Percentiles rank a stretch among this genome's conserved stretches.
phyloP scores from a whole-genome alignment of 2,113 vertebrate genomes.

The Rhodinocichla rosea region DNA sequence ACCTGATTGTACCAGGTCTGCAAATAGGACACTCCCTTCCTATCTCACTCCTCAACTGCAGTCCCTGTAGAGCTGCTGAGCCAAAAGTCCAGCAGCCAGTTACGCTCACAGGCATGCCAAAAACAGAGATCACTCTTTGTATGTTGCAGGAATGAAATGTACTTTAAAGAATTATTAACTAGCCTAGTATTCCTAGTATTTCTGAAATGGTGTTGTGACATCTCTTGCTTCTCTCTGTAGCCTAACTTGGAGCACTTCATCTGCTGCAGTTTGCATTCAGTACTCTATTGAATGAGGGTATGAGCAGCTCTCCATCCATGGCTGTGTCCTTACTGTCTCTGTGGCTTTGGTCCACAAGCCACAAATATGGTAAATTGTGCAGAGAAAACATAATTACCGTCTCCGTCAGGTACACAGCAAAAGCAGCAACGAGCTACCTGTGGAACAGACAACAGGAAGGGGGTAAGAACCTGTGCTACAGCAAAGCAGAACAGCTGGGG shows the following conservation, averaged over 20 bases:
- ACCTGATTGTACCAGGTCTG: background rate
- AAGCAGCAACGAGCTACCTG: conserved; percentile 96
- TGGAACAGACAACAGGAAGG: conserved; percentile 11
- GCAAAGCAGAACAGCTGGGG: background rate
- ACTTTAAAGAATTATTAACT: background rate
- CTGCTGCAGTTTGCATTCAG: background rate
- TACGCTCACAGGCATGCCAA: background rate
- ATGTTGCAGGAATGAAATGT: background rate
- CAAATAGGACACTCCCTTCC: background rate
- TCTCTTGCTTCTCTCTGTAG: background rate
- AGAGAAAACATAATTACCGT: conserved; percentile 74
- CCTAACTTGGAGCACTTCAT: background rate
- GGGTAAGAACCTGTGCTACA: background rate
- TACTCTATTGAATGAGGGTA: background rate
- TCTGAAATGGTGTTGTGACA: background rate
- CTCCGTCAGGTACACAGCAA: conserved; percentile 81
- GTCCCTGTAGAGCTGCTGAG: background rate
- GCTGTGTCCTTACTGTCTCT: background rate
- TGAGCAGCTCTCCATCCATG: background rate
- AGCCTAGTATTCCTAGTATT: background rate
- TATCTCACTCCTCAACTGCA: background rate
- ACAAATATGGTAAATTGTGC: background rate
- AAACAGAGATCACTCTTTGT: background rate
- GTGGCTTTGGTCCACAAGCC: background rate
- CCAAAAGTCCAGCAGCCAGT: background rate